Evolutionary conservation across 1,140 invertebrate species (phyloP).

Genomic region (Conopomorpha cramerella): DNA sequence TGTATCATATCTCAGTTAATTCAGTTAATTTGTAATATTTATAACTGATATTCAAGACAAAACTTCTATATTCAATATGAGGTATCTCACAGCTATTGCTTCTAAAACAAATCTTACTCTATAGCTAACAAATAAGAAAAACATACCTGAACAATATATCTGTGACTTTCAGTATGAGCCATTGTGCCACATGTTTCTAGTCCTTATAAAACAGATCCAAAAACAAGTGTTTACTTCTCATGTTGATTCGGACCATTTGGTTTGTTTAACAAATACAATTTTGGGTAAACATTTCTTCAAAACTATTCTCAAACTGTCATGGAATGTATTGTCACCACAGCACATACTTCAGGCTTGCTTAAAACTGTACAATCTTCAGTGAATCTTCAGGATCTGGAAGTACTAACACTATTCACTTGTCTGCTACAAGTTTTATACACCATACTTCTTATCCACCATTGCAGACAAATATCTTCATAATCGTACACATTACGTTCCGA

Average conservation of each 20-base stretch:
- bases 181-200: constrained; percentile 52
- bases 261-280: constrained; percentile 3
- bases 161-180: constrained; percentile 60
- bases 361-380: neutral
- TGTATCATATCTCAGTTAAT: neutral
- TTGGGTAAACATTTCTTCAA: neutral
- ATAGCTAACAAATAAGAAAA: constrained; percentile 2
- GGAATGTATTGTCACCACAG: neutral
- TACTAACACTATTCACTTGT: neutral
- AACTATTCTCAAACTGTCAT: neutral
- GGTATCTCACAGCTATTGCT: too few species aligned
- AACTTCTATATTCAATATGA: too few species aligned
- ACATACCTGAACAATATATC: constrained; percentile 63
- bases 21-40: neutral
- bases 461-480: constrained; percentile 21
- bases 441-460: constrained; percentile 36
- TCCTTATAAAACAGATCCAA: constrained; percentile 13
- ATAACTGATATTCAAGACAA: too few species aligned
- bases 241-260: constrained; percentile 6
- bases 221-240: constrained; percentile 10
- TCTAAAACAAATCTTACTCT: neutral
- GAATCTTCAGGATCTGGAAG: neutral
- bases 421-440: constrained; percentile 9
- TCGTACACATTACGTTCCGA: neutral
- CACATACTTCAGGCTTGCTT: neutral